Base-by-base conservation (phyloP, 2,888 invertebrate species). In the Drosophila kambysellisi region DNA sequence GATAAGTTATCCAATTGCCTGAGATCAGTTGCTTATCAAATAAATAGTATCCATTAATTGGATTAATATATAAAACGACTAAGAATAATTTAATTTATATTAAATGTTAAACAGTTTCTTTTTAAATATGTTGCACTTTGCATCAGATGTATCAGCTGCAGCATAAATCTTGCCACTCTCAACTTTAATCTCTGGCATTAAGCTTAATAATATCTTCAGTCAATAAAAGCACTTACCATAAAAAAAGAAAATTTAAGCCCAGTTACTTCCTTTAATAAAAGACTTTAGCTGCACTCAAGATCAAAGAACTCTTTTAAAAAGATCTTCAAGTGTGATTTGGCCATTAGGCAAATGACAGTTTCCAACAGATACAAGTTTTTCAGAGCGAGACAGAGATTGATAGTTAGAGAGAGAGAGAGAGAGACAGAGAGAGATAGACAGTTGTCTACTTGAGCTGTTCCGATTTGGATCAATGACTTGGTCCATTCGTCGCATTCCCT, bases 311-410 rank as follows among this genome's bases (percentile, higher is more conserved):
- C 7, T 74, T 54, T 25, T 9, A 15, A 39, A 59, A 12, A 43
- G 68, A 54, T 65, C 17, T 59, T 60, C 35, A 52, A 46, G 79
- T 77, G 59, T 77, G 64, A 61, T 59, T 74, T 64, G 57, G 35
- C 68, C 76, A 78, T 76, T 74, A 78, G 76, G 56, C 74, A 59
- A 78, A 68, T 68, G 78, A 48, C 41, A 69, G 56, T 66, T 66
- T 29, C 15, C 54, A 61, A 29, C 46, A 48, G 57, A 52, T 53
- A 25, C 48, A 41, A 6, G 58, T 56, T 43, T 20, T 20, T 39
- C 35, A 29, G 6, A 17, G 17, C 2, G 1, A 11, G 3, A n/a
- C 6, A 51, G 30, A 51, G 30, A n/a, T 30, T 11, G 15, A 30
- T 30, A 50, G 9, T 6, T 6, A 30, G 7, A 51, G 51, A 51